These are phyloP conservation scores for Ctenopoma kingsleyae DNA, from an alignment of 2,797 vertebrate species.

Conservation along the genomic window DNA sequence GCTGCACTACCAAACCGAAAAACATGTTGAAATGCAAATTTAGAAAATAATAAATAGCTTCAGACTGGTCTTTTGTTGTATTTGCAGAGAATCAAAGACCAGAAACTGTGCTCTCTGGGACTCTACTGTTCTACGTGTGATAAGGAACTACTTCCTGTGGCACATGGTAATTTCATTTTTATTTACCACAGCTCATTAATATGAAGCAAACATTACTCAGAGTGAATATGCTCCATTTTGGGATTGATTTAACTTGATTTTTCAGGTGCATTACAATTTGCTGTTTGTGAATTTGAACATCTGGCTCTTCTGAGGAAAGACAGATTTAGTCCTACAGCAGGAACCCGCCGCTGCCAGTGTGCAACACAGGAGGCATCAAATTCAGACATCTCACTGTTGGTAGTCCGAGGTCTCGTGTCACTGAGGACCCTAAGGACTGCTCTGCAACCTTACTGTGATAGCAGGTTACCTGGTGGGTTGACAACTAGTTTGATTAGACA, in stretches of 20 bases:
- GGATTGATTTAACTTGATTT: background rate
- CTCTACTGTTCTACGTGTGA: conserved; percentile 75
- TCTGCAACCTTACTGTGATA: no score
- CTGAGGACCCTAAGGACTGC: no score
- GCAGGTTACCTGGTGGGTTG: no score
- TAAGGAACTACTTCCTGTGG: conserved; percentile 75
- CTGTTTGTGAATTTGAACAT: conserved; percentile 49
- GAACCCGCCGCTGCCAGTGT: conserved; percentile 33
- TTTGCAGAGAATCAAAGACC: no score
- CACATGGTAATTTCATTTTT: conserved; percentile 65
- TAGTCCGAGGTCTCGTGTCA: no score
- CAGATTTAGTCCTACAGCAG: conserved; percentile 39
- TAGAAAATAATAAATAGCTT: no score
- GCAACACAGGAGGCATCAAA: background rate
- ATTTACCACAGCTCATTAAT: background rate
- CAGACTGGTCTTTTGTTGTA: no score
- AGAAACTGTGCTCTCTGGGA: conserved; percentile 56
- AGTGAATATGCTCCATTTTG: background rate
- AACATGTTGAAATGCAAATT: no score
- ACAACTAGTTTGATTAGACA: no score
- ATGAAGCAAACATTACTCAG: background rate
- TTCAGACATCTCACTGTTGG: no score
- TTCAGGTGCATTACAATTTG: conserved; percentile 68
- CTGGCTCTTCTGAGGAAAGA: conserved; percentile 64
- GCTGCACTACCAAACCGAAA: no score